phyloP scores from a whole-genome alignment of 1,140 invertebrate species.

The Rhysida immarginata region DNA sequence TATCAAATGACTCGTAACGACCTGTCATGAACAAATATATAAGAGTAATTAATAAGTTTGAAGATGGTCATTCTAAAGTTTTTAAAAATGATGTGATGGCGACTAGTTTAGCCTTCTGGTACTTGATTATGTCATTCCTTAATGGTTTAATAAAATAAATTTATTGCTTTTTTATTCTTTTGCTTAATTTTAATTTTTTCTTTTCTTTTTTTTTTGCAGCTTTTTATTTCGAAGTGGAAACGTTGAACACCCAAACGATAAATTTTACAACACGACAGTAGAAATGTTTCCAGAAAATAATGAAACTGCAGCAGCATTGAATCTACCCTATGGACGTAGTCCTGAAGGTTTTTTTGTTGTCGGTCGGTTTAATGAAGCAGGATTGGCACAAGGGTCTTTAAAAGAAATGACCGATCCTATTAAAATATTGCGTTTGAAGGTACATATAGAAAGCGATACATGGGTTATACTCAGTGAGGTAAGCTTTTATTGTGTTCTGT shows the following conservation, averaged over 20 bases:
- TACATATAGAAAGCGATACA: slow-evolving; percentile 65
- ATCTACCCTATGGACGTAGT: slow-evolving; percentile 34
- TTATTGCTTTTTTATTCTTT: slow-evolving; percentile 1
- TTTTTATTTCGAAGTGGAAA: slow-evolving; percentile 83
- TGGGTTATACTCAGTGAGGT: slow-evolving; percentile 86
- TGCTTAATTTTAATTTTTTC: not conserved
- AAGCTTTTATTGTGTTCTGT: too few relatives aligned
- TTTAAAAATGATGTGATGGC: too few relatives aligned
- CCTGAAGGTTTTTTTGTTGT: slow-evolving; percentile 53
- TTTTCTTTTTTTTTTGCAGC: slow-evolving; percentile 35
- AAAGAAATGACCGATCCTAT: slow-evolving; percentile 50
- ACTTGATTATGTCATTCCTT: too few relatives aligned
- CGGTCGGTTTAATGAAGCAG: slow-evolving; percentile 54
- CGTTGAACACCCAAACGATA: slow-evolving; percentile 75
- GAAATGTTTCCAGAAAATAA: slow-evolving; percentile 49
- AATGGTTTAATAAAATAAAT: too few relatives aligned
- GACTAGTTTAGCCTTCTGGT: too few relatives aligned
- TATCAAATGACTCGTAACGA: too few relatives aligned
- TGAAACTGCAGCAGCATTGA: slow-evolving; percentile 13
- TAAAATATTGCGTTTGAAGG: slow-evolving; percentile 49
- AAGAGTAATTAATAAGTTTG: too few relatives aligned
- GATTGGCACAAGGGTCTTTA: slow-evolving; percentile 55
- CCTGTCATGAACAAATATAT: too few relatives aligned
- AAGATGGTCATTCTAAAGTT: too few relatives aligned
- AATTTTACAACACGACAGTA: slow-evolving; percentile 75